Evolutionary conservation across 1,140 invertebrate genomes (phyloP).

Genomic region (Aphelenchoides avenae): DNA sequence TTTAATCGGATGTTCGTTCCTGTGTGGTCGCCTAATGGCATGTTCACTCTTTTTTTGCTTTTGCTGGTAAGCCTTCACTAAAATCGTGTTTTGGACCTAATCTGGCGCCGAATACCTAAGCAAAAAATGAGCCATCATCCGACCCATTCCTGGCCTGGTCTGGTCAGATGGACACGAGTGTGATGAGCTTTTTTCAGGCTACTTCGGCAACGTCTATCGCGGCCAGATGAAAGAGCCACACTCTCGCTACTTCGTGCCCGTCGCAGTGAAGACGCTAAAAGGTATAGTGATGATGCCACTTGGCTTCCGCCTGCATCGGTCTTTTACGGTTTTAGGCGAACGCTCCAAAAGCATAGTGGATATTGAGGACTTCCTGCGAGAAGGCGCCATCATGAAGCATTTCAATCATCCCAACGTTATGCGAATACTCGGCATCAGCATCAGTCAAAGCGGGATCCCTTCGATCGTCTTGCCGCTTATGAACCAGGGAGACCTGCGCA

Average conservation of each 20-base stretch:
- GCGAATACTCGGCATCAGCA: conserved; percentile 12
- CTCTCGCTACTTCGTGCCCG: conserved; percentile 20
- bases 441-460: conserved; percentile 44
- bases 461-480: conserved; percentile 56
- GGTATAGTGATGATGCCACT: background rate
- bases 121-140: too few relatives aligned
- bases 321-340: conserved; percentile 1
- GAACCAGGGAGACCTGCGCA: conserved; percentile 49
- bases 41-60: too few relatives aligned
- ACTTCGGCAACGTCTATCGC: conserved; percentile 29
- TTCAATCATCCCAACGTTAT: conserved; percentile 53
- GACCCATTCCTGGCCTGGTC: too few relatives aligned
- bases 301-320: too few relatives aligned
- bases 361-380: conserved; percentile 52
- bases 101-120: too few relatives aligned
- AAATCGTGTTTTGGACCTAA: too few relatives aligned
- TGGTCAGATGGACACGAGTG: too few relatives aligned
- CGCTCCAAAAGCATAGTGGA: conserved; percentile 3
- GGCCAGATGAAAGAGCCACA: conserved; percentile 19
- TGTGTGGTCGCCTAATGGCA: too few relatives aligned
- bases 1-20: too few relatives aligned
- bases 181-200: conserved; percentile 25
- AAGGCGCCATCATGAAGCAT: conserved; percentile 53
- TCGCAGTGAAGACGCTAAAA: conserved; percentile 27
- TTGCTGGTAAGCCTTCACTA: too few relatives aligned